Conservation (phyloP, 2,888 invertebrate genomes). For the Lamellibrachia columna region DNA sequence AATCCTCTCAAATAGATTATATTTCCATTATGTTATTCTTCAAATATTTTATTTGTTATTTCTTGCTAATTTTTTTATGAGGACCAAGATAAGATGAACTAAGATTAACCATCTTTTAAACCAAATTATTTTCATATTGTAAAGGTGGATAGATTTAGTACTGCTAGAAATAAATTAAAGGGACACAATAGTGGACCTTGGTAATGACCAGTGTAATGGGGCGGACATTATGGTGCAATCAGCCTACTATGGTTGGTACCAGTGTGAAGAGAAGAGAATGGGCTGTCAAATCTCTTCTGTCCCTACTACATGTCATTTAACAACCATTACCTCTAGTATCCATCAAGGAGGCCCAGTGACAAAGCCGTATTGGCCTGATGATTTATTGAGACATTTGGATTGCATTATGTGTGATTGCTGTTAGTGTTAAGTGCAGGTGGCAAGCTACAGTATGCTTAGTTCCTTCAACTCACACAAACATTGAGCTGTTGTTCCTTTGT, state of each 20-base stretch:
- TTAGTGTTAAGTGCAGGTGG: neutral
- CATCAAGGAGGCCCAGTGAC: neutral
- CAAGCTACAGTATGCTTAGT: neutral
- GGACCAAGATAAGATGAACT: neutral
- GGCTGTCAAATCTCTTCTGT: neutral
- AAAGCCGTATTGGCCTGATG: neutral
- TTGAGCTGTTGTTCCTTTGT: neutral
- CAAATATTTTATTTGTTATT: neutral
- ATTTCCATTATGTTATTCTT: neutral
- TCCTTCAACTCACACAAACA: neutral
- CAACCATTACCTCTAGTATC: neutral
- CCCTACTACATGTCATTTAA: neutral
- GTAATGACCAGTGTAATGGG: neutral
- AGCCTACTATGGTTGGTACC: neutral
- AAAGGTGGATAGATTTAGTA: neutral
- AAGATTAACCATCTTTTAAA: neutral
- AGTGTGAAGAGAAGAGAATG: neutral
- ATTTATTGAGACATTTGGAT: constrained; percentile 16
- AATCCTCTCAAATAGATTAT: neutral
- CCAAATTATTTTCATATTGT: neutral
- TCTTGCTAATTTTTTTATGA: neutral
- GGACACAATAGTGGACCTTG: no score
- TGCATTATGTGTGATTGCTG: constrained; percentile 16
- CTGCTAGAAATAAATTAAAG: no score
- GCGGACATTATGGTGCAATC: neutral